Conservation (phyloP, 2,888 invertebrate species). For the Orchesella flavescens region DNA sequence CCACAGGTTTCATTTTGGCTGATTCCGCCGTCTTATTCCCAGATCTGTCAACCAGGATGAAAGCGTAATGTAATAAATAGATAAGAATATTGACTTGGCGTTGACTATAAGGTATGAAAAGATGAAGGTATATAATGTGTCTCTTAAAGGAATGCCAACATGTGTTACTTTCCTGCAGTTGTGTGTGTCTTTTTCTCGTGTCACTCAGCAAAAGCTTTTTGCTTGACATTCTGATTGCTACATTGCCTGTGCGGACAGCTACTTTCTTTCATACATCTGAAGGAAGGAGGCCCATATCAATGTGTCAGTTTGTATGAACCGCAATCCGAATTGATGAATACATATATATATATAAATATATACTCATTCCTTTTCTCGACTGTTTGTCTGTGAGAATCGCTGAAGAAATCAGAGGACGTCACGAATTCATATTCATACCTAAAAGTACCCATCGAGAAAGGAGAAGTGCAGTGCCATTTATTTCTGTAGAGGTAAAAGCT, state of each 20-base stretch:
- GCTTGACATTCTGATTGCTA: constrained; percentile 37
- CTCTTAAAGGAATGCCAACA: neutral
- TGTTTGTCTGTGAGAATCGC: constrained; percentile 14
- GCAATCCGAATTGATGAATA: constrained; percentile 2
- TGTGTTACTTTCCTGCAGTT: neutral
- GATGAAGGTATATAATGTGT: constrained; percentile 3
- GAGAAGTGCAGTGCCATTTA: constrained; percentile 15
- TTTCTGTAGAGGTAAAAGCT: constrained; percentile 15
- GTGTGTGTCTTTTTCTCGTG: constrained; percentile 28
- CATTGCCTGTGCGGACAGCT: constrained; percentile 33
- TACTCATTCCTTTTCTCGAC: constrained; percentile 6
- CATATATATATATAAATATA: no score
- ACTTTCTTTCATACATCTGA: constrained; percentile 9
- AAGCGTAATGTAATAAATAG: no score
- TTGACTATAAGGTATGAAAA: neutral
- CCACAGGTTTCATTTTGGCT: no score
- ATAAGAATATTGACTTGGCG: no score
- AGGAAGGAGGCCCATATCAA: neutral
- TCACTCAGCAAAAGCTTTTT: constrained; percentile 39
- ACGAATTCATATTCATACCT: constrained; percentile 27
- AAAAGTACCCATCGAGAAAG: constrained; percentile 12
- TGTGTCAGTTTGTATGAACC: constrained; percentile 7
- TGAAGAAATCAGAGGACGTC: constrained; percentile 38
- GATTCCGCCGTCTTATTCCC: no score
- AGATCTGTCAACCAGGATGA: no score